Conservation (phyloP, 35 echinoderm and acorn worm genomes). For the Eucidaris tribuloides region DNA sequence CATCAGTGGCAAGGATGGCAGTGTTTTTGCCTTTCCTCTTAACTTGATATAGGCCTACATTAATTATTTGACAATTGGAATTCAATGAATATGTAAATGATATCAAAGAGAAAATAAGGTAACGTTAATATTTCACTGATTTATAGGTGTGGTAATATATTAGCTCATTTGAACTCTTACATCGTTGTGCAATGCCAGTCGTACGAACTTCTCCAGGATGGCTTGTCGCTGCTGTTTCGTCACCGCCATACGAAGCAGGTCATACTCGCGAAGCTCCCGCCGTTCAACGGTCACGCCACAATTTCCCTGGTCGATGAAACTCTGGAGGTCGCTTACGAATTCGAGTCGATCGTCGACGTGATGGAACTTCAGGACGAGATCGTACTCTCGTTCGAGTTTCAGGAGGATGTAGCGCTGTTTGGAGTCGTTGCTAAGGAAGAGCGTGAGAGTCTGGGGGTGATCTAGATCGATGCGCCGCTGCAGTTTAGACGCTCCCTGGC, state of each 20-base stretch:
- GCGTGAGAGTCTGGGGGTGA: not conserved
- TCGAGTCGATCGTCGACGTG: constrained; percentile 11
- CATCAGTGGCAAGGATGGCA: too few relatives aligned
- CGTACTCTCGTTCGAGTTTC: constrained; percentile 30
- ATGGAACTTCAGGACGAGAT: constrained; percentile 43
- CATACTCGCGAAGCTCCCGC: constrained; percentile 13
- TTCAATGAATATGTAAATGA: too few relatives aligned
- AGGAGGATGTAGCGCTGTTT: constrained; percentile 19
- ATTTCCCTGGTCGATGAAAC: not conserved
- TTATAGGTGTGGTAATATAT: not conserved
- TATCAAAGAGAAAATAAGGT: too few relatives aligned
- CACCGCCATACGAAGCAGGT: constrained; percentile 24
- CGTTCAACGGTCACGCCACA: constrained; percentile 23
- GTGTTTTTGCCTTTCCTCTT: too few relatives aligned
- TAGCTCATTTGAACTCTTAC: not conserved
- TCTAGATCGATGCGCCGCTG: constrained; percentile 30
- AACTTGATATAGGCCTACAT: too few relatives aligned
- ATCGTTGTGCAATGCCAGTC: constrained; percentile 20
- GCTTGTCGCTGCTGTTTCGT: constrained; percentile 33
- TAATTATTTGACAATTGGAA: too few relatives aligned
- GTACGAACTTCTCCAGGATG: constrained; percentile 35
- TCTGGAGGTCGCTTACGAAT: constrained; percentile 33
- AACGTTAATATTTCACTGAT: too few relatives aligned
- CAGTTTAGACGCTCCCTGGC: not conserved
- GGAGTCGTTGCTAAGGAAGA: constrained; percentile 15